phyloP scores from a whole-genome alignment of 2,113 vertebrate species.

The Hyaena hyaena region DNA sequence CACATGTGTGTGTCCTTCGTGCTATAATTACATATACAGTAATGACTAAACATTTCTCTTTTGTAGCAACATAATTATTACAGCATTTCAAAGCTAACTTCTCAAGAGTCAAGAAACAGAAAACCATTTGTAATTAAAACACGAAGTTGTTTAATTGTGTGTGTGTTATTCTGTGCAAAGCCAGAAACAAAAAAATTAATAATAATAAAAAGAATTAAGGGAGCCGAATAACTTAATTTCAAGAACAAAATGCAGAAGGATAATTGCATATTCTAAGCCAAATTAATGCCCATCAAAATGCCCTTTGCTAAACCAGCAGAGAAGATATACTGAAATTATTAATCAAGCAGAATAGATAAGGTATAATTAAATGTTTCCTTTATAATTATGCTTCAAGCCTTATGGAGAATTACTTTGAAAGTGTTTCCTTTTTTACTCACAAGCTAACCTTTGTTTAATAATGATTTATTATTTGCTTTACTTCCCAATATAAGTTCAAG shows the following conservation, averaged over 20 bases:
- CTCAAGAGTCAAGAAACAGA: neutral
- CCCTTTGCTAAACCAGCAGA: neutral
- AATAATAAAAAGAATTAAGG: neutral
- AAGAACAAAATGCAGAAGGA: slow-evolving; percentile 14
- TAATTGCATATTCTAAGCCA: slow-evolving; percentile 13
- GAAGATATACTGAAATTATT: neutral
- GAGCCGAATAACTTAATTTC: neutral
- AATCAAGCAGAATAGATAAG: neutral
- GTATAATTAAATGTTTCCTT: neutral
- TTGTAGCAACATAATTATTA: slow-evolving; percentile 37
- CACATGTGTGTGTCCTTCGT: neutral
- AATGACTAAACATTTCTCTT: neutral
- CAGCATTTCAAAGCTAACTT: neutral
- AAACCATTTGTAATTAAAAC: neutral
- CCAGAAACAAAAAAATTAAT: neutral
- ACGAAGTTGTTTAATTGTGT: neutral
- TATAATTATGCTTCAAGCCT: neutral
- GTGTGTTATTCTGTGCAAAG: neutral
- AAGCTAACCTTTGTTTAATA: neutral
- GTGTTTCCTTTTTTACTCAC: neutral
- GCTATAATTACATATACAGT: neutral
- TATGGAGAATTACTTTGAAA: neutral
- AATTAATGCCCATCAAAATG: neutral
- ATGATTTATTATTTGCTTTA: slow-evolving; percentile 20
- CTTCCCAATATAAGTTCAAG: neutral